Conservation (phyloP, 2,888 invertebrate species). For the Drosophila recens region DNA sequence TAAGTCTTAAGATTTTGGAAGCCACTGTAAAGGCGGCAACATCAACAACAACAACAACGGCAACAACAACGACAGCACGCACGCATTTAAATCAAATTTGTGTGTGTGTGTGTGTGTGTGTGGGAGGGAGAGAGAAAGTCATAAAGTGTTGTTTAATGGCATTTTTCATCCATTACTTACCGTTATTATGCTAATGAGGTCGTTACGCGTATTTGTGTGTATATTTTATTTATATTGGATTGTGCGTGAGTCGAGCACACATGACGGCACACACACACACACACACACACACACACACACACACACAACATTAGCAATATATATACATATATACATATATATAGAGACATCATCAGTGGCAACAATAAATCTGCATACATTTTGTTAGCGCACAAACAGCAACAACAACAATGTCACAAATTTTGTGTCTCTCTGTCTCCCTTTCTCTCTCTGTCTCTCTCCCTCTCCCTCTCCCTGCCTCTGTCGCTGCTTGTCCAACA, state of each 20-base stretch:
- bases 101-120: constrained; percentile 30
- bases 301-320: background rate
- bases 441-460: too few relatives aligned
- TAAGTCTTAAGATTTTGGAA: constrained; percentile 63
- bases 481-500: constrained; percentile 16
- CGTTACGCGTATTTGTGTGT: constrained; percentile 82
- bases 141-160: constrained; percentile 85
- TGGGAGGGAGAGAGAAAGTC: constrained; percentile 75
- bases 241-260: constrained; percentile 55
- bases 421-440: constrained; percentile 11
- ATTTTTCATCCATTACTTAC: constrained; percentile 83
- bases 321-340: background rate
- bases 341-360: constrained; percentile 51
- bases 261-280: constrained; percentile 36
- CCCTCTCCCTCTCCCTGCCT: too few relatives aligned
- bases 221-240: constrained; percentile 77
- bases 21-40: constrained; percentile 57
- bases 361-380: constrained; percentile 54
- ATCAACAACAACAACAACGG: constrained; percentile 43
- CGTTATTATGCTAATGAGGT: constrained; percentile 85
- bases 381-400: constrained; percentile 25
- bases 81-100: constrained; percentile 61
- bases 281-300: background rate
- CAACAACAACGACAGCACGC: constrained; percentile 51
- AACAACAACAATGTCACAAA: constrained; percentile 24